Evolutionary conservation across 1,140 invertebrate species (phyloP).

Genomic region (Panagrolaimus sp.): DNA sequence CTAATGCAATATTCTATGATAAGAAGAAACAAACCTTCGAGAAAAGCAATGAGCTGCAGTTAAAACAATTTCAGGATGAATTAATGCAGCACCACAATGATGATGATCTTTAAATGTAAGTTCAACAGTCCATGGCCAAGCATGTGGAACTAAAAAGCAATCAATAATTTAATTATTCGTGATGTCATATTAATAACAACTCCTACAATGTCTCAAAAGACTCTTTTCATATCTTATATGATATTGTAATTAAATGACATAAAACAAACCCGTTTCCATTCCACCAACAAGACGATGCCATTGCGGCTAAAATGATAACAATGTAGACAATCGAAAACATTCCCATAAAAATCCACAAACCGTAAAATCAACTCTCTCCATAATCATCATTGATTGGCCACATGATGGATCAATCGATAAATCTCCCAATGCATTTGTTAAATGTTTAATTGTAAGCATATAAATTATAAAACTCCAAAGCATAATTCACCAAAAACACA

Average conservation of each 20-base stretch:
- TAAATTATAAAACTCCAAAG: no score
- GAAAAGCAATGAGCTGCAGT: slow-evolving; percentile 36
- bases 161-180: no score
- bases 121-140: slow-evolving; percentile 40
- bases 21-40: slow-evolving; percentile 17
- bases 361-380: no score
- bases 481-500: no score
- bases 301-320: slow-evolving; percentile 20
- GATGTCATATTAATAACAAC: no score
- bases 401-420: no score
- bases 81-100: slow-evolving; percentile 35
- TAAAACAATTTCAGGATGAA: slow-evolving; percentile 31
- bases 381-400: no score
- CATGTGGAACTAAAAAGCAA: slow-evolving; percentile 17
- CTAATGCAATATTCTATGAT: background rate
- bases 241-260: no score
- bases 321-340: background rate
- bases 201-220: no score
- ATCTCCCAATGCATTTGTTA: no score
- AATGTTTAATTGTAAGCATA: no score
- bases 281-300: slow-evolving; percentile 32
- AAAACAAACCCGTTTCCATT: background rate
- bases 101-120: slow-evolving; percentile 23
- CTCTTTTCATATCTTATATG: no score
- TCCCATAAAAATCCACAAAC: background rate